phyloP scores from a whole-genome alignment of 37 sponge, comb jelly and placozoan genomes.

The Dysidea cf. avara region DNA sequence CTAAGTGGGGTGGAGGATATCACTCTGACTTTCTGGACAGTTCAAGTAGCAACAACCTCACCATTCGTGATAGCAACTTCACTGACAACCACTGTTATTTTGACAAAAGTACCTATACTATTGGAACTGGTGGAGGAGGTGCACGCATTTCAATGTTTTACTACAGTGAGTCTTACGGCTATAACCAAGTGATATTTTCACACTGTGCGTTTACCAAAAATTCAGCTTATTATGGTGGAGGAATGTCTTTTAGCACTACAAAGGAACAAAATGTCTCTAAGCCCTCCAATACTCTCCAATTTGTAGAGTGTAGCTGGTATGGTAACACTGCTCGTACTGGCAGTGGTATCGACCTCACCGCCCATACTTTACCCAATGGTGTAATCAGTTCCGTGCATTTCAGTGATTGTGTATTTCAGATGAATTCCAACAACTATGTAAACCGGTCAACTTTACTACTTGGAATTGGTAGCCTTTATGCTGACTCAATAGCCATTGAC shows the following conservation, averaged over 20 bases:
- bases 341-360: conserved; percentile 2
- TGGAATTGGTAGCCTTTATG: conserved; percentile 21
- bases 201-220: conserved; percentile 5
- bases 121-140: too few relatives aligned
- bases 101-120: not conserved
- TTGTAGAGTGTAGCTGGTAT: conserved; percentile 1
- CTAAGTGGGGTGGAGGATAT: too few relatives aligned
- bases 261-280: not conserved
- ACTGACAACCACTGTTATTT: not conserved
- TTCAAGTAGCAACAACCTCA: conserved; percentile 1
- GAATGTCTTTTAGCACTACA: not conserved
- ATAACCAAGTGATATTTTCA: not conserved
- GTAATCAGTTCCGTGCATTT: not conserved
- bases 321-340: conserved; percentile 11
- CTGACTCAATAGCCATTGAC: conserved; percentile 7
- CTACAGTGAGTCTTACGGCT: not conserved
- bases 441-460: not conserved
- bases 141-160: too few relatives aligned
- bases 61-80: conserved; percentile 1
- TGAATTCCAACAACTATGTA: not conserved
- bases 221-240: conserved; percentile 24
- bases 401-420: not conserved
- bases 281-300: not conserved
- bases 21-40: conserved; percentile 4
- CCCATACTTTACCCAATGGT: not conserved